A percentile compares a stretch with the other conserved stretches of the same genome.
Evolutionary conservation across 2,888 invertebrate genomes (phyloP).

Genomic region (Sialis lutaria): DNA sequence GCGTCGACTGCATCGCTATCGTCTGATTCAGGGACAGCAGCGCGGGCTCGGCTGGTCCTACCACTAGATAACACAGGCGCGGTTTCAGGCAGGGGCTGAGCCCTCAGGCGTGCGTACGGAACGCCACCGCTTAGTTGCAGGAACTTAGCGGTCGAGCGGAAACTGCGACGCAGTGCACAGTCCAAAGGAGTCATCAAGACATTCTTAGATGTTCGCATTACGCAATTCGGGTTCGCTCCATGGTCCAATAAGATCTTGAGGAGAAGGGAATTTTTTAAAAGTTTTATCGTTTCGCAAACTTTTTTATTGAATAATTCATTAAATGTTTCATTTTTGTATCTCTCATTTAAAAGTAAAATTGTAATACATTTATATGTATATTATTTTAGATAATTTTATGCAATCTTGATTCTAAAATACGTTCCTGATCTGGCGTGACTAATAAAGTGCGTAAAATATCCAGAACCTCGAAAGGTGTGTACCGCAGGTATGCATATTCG

Average conservation of each 20-base stretch:
- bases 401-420: no score
- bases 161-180: slow-evolving; percentile 72
- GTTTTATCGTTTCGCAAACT: no score
- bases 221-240: slow-evolving; percentile 70
- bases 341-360: no score
- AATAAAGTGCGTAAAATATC: no score
- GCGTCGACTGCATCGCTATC: neutral
- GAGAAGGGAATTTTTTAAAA: neutral
- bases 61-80: slow-evolving; percentile 30
- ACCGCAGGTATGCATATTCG: no score
- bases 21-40: neutral
- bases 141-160: slow-evolving; percentile 82
- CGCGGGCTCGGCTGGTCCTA: slow-evolving; percentile 7
- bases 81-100: slow-evolving; percentile 27
- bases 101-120: slow-evolving; percentile 52
- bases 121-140: slow-evolving; percentile 79
- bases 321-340: no score
- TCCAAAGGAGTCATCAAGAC: slow-evolving; percentile 80
- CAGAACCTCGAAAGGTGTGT: no score
- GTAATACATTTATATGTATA: no score
- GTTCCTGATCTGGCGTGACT: no score
- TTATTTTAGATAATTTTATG: no score
- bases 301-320: no score
- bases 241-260: slow-evolving; percentile 55
- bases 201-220: slow-evolving; percentile 69